Evolutionary conservation across 2,797 vertebrate genomes (phyloP), one percentile per base, ranked within the genome.

Genomic region (Pangasius djambal): DNA sequence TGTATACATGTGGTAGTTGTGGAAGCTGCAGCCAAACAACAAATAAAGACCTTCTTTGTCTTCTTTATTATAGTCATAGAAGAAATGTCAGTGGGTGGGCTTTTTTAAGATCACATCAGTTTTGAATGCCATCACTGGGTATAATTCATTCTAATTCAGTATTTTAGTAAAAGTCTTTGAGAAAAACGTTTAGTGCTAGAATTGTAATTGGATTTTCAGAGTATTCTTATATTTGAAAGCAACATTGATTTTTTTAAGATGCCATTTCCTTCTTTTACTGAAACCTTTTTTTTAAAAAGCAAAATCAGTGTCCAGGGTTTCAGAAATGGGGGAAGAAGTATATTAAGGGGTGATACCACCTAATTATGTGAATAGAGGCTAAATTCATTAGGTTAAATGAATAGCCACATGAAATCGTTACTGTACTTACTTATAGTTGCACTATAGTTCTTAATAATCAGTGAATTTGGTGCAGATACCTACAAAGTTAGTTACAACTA

Each of bases 11-110:
- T 18, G 55, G 85, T 22, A n/a, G 20, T 8, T 63, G 77, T 28
- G 69, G 34, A 59, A 44, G 75, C 44, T 69, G 72, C 22, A 83
- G 31, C 52, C 44, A 88, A 61, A 34, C 28, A 59, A 70, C 87
- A 77, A 78, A 74, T 67, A 78, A 78, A 85, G 59, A 78, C 61
- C 25, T 55, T 4, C 44, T 85, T 52, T 57, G 52, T 65, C 34
- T 52, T 63, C 50, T 52, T 28, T 61, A 25, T 85, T 8, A 83
- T 31, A 48, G 59, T 10, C 40, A 10, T 1, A 28, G 4, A 74
- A 59, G 85, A 44, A 86, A 75, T 86, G 84, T 57, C 84, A 86
- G 52, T n/a, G 82, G 81, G 81, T 83, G 81, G 81, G 81, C 37
- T 83, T 83, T 48, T 65, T 65, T n/a, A 83, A 20, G 40, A 65